phyloP scores from a whole-genome alignment of 2,888 invertebrate genomes.

The Timema cristinae region DNA sequence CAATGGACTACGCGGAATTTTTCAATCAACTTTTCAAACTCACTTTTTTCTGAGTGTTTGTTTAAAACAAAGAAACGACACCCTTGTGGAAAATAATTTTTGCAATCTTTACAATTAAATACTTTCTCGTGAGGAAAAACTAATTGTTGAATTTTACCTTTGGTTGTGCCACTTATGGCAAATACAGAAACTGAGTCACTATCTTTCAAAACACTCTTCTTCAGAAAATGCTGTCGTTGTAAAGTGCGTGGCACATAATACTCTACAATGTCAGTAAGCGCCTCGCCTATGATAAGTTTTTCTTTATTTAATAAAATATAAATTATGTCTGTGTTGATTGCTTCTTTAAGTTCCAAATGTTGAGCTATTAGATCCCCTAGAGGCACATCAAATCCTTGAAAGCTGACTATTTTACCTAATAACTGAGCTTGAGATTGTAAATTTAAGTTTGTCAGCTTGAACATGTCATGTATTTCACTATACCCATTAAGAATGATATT shows the following conservation, averaged over 20 bases:
- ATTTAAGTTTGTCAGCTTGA: constrained; percentile 4
- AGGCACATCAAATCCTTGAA: constrained; percentile 15
- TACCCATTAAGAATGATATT: background rate
- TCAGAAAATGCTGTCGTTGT: constrained; percentile 7
- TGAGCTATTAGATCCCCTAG: constrained; percentile 10
- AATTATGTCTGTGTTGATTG: constrained; percentile 8
- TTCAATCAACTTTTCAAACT: background rate
- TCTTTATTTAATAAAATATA: background rate
- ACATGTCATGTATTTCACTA: constrained; percentile 13
- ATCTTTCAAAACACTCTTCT: constrained; percentile 4
- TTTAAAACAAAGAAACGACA: background rate
- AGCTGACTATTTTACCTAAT: constrained; percentile 8
- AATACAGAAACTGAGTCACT: background rate
- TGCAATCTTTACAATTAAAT: background rate
- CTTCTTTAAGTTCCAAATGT: constrained; percentile 7
- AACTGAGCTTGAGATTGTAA: constrained; percentile 8
- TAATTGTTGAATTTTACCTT: background rate
- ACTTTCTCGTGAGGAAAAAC: background rate
- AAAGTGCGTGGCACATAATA: constrained; percentile 19
- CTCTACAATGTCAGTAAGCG: constrained; percentile 1
- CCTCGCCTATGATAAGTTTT: constrained; percentile 5
- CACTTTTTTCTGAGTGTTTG: background rate
- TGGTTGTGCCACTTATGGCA: constrained; percentile 9
- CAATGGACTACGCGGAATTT: constrained; percentile 4
- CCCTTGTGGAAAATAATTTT: background rate